Evolutionary conservation across 2,888 invertebrate genomes (phyloP), one percentile per base, ranked within the genome.

Genomic region (Drosophila pseudotakahashii): DNA sequence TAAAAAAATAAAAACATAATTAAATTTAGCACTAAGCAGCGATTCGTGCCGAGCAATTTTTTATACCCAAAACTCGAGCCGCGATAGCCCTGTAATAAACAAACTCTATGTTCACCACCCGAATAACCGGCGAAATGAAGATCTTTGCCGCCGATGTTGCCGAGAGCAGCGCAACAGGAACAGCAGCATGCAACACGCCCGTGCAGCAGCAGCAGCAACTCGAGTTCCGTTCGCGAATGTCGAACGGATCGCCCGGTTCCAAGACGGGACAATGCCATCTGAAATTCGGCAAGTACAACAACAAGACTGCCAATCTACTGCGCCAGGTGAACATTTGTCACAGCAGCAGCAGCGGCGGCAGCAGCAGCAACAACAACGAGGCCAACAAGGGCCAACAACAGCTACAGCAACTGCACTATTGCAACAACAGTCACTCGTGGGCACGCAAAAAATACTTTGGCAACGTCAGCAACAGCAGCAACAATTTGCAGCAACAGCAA

Each of bases 91-190:
- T 6, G 0, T 1, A 2, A 30, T 13, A n/a, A 26, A 14, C 26
- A 11, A 11, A 5, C n/a, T 14, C 48, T 62, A 82, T 82, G 82
- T 78, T 60, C 57, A 59, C 75, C 37, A 89, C 47, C 45, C 69
- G 68, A 45, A 63, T 66, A 16, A 36, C 62, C 41, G 50, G 44
- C 26, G 51, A 74, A 11, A 89, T 90, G 81, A 90, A 91, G 77
- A 89, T 90, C 64, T 83, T 89, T 79, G 74, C 87, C 59, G 62
- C 81, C 23, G 84, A 76, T 66, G 75, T 79, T 62, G 70, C 66
- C 58, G 67, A 53, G 39, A 59, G 52, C 34, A 37, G 52, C 6
- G 45, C 60, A 19, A 42, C 64, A 32, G 45, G 58, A 19, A 42
- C 64, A 32, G 57, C 44, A 23, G 23, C 61, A 19, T 41, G 45